These are phyloP conservation scores for Podabrus alpinus DNA, from an alignment of 2,888 invertebrate species.

Conservation along the genomic window DNA sequence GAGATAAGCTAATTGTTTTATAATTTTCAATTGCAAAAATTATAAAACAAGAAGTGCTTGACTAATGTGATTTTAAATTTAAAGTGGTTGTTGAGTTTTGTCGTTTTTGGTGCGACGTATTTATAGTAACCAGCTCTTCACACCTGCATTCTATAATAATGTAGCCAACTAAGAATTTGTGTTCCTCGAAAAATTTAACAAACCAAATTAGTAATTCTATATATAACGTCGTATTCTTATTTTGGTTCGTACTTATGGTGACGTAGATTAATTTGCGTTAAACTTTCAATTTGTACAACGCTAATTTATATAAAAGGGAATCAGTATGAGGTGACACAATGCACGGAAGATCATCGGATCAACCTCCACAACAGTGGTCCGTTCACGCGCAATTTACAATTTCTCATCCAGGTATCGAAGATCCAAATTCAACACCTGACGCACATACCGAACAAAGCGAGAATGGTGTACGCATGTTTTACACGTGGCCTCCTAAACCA, in stretches of 20 bases:
- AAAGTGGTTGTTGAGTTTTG: neutral
- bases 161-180: conserved; percentile 16
- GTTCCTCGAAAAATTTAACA: conserved; percentile 22
- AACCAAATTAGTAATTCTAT: conserved; percentile 29
- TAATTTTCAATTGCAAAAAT: neutral
- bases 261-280: conserved; percentile 4
- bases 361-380: conserved; percentile 64
- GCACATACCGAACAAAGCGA: conserved; percentile 54
- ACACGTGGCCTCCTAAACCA: conserved; percentile 56
- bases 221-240: conserved; percentile 26
- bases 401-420: conserved; percentile 56
- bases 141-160: conserved; percentile 26
- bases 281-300: neutral
- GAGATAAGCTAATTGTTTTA: neutral
- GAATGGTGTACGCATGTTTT: conserved; percentile 61
- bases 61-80: neutral
- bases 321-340: conserved; percentile 23
- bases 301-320: neutral
- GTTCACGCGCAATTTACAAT: conserved; percentile 71
- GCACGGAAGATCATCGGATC: conserved; percentile 28
- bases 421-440: conserved; percentile 52
- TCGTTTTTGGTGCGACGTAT: conserved; percentile 7
- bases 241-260: conserved; percentile 17
- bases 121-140: conserved; percentile 11
- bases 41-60: neutral